Evolutionary conservation across 2,888 invertebrate genomes (phyloP).

Genomic region (Hydroisotoma schaefferi): DNA sequence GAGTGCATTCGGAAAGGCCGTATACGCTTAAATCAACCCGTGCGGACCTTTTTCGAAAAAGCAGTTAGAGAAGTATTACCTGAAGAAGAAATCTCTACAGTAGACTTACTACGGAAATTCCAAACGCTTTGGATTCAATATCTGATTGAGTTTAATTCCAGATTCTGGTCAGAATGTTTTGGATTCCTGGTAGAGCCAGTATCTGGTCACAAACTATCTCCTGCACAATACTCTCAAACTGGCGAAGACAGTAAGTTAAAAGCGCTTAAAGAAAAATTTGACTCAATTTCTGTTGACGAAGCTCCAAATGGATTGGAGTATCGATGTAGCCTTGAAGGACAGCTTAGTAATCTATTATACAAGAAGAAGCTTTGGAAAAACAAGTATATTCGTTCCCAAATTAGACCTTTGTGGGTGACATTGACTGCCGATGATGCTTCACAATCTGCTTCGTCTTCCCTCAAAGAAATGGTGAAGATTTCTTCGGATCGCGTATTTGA

Average conservation of each 20-base stretch:
- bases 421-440: background rate
- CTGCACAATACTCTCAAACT: background rate
- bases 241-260: background rate
- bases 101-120: constrained; percentile 7
- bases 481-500: background rate
- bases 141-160: constrained; percentile 9
- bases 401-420: background rate
- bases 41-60: constrained; percentile 1
- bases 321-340: background rate
- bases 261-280: background rate
- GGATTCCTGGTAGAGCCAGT: background rate
- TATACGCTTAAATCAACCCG: constrained; percentile 3
- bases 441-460: background rate
- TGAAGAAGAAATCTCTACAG: background rate
- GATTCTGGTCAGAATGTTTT: constrained; percentile 6
- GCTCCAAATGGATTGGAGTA: background rate
- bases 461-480: background rate
- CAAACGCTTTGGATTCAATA: constrained; percentile 7
- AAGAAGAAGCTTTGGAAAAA: constrained; percentile 8
- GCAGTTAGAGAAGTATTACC: background rate
- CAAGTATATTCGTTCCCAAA: constrained; percentile 1
- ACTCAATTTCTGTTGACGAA: background rate
- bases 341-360: background rate
- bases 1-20: background rate
- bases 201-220: background rate